phyloP scores from a whole-genome alignment of 2,888 invertebrate species.

The Polyommatus icarus region DNA sequence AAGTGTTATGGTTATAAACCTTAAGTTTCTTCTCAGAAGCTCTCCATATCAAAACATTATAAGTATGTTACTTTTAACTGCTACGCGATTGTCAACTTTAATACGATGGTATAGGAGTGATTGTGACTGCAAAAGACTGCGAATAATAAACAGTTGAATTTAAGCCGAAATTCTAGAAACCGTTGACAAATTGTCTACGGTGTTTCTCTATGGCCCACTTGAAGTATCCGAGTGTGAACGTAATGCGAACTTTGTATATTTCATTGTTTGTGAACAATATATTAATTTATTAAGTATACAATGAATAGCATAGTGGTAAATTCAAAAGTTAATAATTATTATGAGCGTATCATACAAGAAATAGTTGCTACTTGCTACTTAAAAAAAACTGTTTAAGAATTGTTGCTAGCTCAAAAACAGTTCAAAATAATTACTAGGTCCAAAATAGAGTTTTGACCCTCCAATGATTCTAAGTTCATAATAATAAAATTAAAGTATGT shows the following conservation, averaged over 20 bases:
- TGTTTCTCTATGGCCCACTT: constrained; percentile 10
- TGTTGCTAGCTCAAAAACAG: no score
- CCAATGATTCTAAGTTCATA: no score
- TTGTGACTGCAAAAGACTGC: constrained; percentile 19
- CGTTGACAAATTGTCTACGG: constrained; percentile 48
- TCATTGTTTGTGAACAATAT: neutral
- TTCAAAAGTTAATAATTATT: no score
- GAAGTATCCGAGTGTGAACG: neutral
- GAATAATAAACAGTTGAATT: constrained; percentile 63
- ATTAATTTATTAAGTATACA: neutral
- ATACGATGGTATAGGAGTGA: constrained; percentile 36
- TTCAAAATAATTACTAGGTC: no score
- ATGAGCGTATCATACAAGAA: no score
- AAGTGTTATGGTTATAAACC: constrained; percentile 66
- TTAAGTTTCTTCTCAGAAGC: constrained; percentile 62
- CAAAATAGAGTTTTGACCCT: no score
- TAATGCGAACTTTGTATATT: constrained; percentile 29
- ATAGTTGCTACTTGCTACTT: neutral
- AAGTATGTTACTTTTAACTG: constrained; percentile 22
- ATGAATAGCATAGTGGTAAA: no score
- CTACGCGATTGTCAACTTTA: constrained; percentile 41
- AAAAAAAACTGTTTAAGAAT: no score
- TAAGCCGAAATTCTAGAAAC: constrained; percentile 65
- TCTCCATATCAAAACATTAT: constrained; percentile 56
- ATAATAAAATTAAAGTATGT: no score